These are phyloP conservation scores for Lapara coniferarum DNA, from an alignment of 2,888 invertebrate species.

Conservation along the genomic window DNA sequence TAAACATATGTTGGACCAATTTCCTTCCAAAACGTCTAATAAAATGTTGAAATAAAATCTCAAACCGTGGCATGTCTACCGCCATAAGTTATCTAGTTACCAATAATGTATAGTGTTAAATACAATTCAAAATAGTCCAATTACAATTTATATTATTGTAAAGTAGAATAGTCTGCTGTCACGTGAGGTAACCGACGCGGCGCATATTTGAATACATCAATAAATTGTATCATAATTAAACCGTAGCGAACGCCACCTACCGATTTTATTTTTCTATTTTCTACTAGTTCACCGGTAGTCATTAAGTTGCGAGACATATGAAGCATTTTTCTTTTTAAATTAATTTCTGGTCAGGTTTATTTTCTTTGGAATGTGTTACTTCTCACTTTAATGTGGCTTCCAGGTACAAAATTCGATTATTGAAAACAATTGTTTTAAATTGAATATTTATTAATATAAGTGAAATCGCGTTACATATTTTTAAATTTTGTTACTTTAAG, in stretches of 20 bases:
- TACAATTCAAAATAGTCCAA: constrained; percentile 41
- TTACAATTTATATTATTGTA: constrained; percentile 41
- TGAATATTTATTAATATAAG: constrained; percentile 3
- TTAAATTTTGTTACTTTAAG: neutral
- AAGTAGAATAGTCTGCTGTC: constrained; percentile 39
- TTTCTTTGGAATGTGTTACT: constrained; percentile 8
- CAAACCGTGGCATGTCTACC: neutral
- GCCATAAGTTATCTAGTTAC: neutral
- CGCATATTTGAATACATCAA: constrained; percentile 43
- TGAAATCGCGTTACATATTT: neutral
- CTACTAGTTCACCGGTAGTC: constrained; percentile 11
- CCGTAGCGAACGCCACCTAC: constrained; percentile 43
- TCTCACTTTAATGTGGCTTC: constrained; percentile 10
- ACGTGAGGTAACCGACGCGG: constrained; percentile 37
- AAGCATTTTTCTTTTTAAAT: constrained; percentile 11
- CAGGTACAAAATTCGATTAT: constrained; percentile 1
- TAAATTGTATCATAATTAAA: constrained; percentile 42
- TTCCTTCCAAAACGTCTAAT: neutral
- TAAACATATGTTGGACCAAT: neutral
- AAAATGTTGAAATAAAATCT: neutral
- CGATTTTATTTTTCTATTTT: constrained; percentile 27
- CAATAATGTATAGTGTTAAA: constrained; percentile 35
- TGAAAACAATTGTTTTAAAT: neutral
- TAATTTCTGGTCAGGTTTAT: constrained; percentile 12
- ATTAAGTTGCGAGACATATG: constrained; percentile 9